Conservation (phyloP, 2,888 invertebrate species). For the Geophilus truncorum region DNA sequence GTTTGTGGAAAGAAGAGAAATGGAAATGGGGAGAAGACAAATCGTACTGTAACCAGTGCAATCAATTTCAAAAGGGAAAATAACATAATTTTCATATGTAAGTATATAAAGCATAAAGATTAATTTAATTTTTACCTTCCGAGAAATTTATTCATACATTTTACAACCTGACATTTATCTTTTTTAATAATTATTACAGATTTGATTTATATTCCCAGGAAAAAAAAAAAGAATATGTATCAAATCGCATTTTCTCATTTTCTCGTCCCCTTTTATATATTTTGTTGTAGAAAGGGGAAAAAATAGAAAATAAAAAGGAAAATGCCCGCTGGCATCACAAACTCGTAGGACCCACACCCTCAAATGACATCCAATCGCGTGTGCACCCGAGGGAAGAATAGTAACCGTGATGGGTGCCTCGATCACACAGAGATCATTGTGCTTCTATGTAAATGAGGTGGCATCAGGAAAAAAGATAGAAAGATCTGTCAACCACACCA, state of each 20-base stretch:
- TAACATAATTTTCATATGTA: not conserved
- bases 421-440: constrained; percentile 27
- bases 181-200: not conserved
- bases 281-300: not conserved
- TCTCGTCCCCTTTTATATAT: not conserved
- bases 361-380: constrained; percentile 14
- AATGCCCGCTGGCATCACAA: constrained; percentile 2
- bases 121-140: not conserved
- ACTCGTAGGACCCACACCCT: constrained; percentile 4
- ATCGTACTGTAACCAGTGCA: not conserved
- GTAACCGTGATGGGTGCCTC: constrained; percentile 22
- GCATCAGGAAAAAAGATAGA: constrained; percentile 25
- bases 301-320: not conserved
- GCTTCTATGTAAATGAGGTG: constrained; percentile 22
- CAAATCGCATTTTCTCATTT: not conserved
- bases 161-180: not conserved
- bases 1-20: not conserved
- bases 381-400: constrained; percentile 27
- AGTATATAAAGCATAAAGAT: too few relatives aligned
- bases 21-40: not conserved
- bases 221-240: not conserved
- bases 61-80: not conserved
- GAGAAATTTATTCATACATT: not conserved
- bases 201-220: not conserved
- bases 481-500: constrained; percentile 14